Percentiles rank a stretch among this genome's conserved stretches.
These are phyloP conservation scores for Argyrosomus regius DNA, from an alignment of 2,797 vertebrate species.

Conservation along the genomic window DNA sequence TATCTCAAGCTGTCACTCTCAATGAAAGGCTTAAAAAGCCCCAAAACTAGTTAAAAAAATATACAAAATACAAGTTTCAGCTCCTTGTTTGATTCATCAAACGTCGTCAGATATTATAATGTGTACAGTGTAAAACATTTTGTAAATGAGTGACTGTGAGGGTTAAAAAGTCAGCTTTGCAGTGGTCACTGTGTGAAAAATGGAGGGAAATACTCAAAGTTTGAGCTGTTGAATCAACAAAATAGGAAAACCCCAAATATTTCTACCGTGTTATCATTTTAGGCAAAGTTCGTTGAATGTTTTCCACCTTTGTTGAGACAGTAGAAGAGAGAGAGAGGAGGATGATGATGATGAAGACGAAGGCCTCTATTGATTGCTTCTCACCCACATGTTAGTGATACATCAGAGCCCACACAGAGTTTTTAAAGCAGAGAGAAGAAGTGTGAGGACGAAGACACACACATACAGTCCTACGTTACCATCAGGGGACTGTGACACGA, in stretches of 20 bases:
- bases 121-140: not conserved
- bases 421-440: constrained; percentile 22
- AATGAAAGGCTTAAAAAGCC: no score
- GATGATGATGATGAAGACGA: constrained; percentile 45
- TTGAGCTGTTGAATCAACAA: not conserved
- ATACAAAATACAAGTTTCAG: no score
- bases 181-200: no score
- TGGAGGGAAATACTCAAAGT: not conserved
- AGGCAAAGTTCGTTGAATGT: constrained; percentile 6
- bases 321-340: constrained; percentile 17
- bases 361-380: constrained; percentile 68
- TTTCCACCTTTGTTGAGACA: constrained; percentile 34
- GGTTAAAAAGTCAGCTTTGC: no score
- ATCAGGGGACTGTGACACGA: no score
- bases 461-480: constrained; percentile 6
- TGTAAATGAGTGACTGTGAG: not conserved
- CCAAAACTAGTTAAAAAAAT: no score
- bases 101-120: no score
- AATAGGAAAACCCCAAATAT: not conserved
- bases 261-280: not conserved
- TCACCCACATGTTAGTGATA: constrained; percentile 64
- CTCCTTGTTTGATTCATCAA: no score
- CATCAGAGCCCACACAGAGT: constrained; percentile 67
- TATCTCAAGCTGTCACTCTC: no score
- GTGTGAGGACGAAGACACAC: constrained; percentile 23